A percentile compares a stretch with the other conserved stretches of the same genome.
These are phyloP conservation scores for Allygus modestus DNA, from an alignment of 2,888 invertebrate species.

Conservation along the genomic window DNA sequence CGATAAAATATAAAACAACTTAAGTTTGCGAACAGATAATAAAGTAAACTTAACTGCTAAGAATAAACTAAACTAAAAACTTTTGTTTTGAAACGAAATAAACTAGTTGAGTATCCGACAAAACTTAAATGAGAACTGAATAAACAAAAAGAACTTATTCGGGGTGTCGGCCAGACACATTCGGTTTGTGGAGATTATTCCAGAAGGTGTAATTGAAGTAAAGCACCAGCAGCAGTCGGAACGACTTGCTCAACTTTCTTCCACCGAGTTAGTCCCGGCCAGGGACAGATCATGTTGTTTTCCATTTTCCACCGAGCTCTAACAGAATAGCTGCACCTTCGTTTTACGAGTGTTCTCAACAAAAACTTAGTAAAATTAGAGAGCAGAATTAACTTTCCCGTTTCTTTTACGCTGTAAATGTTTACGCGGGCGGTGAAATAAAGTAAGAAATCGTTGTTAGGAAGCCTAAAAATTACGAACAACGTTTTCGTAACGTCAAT, in stretches of 20 bases:
- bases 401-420: neutral
- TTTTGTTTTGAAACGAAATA: no score
- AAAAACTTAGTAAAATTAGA: conserved; percentile 25
- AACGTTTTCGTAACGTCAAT: no score
- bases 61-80: no score
- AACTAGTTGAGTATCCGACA: neutral
- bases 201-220: conserved; percentile 35
- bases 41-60: no score
- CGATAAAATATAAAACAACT: no score
- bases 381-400: conserved; percentile 19
- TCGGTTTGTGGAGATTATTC: conserved; percentile 38
- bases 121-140: neutral
- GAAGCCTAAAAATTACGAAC: no score
- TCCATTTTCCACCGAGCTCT: conserved; percentile 24
- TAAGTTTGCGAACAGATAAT: no score
- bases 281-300: conserved; percentile 25
- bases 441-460: no score
- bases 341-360: conserved; percentile 22
- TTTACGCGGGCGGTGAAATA: neutral
- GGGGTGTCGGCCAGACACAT: conserved; percentile 13
- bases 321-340: conserved; percentile 27
- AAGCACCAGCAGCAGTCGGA: conserved; percentile 17
- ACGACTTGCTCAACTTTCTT: conserved; percentile 42
- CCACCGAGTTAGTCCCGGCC: conserved; percentile 14
- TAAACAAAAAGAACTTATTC: conserved; percentile 9